Base-by-base conservation (phyloP, 2,888 invertebrate species). In the Temnothorax ravouxi region DNA sequence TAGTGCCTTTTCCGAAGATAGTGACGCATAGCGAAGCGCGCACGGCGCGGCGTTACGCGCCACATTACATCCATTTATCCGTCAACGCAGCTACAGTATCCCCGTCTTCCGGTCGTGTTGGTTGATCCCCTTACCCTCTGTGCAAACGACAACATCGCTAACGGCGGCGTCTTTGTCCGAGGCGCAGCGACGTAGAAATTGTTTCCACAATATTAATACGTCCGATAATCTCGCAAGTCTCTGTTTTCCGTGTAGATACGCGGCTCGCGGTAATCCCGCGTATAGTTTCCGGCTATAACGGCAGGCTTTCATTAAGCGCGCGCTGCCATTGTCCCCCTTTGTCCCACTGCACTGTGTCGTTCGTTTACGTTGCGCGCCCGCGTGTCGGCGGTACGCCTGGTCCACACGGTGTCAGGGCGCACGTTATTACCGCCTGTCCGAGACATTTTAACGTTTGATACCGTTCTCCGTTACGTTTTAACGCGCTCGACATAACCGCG, bases 171-270 rank as follows among this genome's bases (percentile, higher is more conserved):
- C 79, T 80, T 80, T 80, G 83, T 83, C 83, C 67, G 66, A 21
- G 81, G 61, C 59, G 77, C 80, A 59, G n/a, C 76, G 82, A 82
- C 64, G 67, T 56, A 75, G 83, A 75, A 83, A 74, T 74, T 83
- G 83, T 52, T 72, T 72, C 59, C 71, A 72, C 71, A 72, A 84
- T 84, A 85, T 85, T 85, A 85, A 85, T 85, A 85, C 71, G 84
- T 79, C 72, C 77, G 85, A 85, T 85, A 85, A 85, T 85, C 85
- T 84, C 79, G 84, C 74, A 72, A 80, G 79, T 47, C 79, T 71
- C 72, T 80, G 79, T 72, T 80, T 80, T 80, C 79, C 72, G 79
- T 72, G 72, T 59, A 69, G 59, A 80, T 80, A 80, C 72, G 79
- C 47, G 79, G 72, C 47, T 56, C 79, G 72, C 79, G 79, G 54